Evolutionary conservation across 1,140 invertebrate species (phyloP).

Genomic region (Metopolophium dirhodum): DNA sequence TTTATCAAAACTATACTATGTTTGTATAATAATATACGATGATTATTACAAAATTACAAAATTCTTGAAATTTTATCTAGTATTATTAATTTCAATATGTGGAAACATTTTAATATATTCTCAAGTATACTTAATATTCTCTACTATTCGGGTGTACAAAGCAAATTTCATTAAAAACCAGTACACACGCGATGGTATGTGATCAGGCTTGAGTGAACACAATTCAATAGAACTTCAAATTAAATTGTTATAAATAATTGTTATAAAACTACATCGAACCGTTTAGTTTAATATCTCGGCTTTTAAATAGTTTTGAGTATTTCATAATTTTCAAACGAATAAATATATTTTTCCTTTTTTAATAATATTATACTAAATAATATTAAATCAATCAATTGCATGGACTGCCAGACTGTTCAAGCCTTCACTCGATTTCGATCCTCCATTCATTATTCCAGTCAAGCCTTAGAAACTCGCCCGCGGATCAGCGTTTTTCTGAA

Average conservation of each 20-base stretch:
- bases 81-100: background rate
- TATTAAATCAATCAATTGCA: background rate
- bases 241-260: background rate
- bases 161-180: conserved; percentile 3
- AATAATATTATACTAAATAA: conserved; percentile 1
- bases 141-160: background rate
- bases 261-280: background rate
- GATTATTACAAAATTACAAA: background rate
- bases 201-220: conserved; percentile 1
- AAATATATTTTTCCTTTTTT: background rate
- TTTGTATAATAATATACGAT: background rate
- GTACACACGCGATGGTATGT: background rate
- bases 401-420: background rate
- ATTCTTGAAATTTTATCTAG: background rate
- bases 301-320: background rate
- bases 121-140: background rate
- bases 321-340: background rate
- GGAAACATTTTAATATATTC: background rate
- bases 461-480: background rate
- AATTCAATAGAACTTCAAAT: background rate
- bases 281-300: background rate
- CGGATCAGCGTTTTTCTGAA: background rate
- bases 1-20: background rate
- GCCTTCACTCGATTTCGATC: background rate
- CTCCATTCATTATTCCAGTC: background rate